Evolutionary conservation across 2,888 invertebrate species (phyloP).

Genomic region (Calephelis perditalis): DNA sequence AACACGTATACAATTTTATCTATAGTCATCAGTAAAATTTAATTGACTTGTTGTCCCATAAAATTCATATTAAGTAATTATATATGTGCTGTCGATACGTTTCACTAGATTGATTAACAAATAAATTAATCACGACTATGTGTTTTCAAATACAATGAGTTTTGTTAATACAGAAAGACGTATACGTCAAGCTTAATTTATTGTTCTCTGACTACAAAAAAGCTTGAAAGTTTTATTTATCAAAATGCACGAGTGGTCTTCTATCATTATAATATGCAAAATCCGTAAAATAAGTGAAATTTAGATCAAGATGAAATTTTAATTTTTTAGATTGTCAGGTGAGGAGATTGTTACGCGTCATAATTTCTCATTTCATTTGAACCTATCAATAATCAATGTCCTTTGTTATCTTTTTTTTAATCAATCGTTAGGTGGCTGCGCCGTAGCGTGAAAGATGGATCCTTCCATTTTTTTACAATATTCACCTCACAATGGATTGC

Average conservation of each 20-base stretch:
- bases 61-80: not conserved
- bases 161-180: not conserved
- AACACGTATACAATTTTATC: conserved; percentile 32
- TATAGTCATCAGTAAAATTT: conserved; percentile 21
- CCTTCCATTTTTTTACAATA: conserved; percentile 82
- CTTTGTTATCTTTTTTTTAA: conserved; percentile 30
- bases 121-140: not conserved
- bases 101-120: not conserved
- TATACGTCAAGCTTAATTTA: conserved; percentile 1
- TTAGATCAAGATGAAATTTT: conserved; percentile 37
- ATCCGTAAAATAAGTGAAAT: conserved; percentile 24
- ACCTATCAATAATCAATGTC: conserved; percentile 13
- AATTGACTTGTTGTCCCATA: conserved; percentile 47
- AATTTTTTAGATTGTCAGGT: conserved; percentile 33
- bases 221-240: conserved; percentile 28
- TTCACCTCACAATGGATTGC: conserved; percentile 84
- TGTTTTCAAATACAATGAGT: conserved; percentile 9
- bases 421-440: conserved; percentile 38
- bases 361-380: conserved; percentile 22
- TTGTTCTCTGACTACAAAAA: conserved; percentile 21
- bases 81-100: not conserved
- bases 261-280: conserved; percentile 38
- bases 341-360: conserved; percentile 26
- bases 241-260: conserved; percentile 34
- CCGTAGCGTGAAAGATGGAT: conserved; percentile 79